Evolutionary conservation across 2,888 invertebrate genomes (phyloP).

Genomic region (Eremobia ochroleuca): DNA sequence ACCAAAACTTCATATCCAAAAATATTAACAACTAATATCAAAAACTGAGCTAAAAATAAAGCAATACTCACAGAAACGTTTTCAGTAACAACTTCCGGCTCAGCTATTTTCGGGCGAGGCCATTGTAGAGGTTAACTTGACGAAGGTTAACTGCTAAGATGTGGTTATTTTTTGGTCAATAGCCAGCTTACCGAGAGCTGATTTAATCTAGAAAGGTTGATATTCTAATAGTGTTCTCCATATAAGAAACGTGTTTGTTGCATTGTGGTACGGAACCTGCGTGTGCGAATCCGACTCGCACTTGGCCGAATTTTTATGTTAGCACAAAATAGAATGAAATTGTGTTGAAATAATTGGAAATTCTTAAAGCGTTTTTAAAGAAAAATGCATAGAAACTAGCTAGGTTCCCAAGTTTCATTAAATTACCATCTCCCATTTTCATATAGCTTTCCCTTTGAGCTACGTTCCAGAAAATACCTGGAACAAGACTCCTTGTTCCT

Average conservation of each 20-base stretch:
- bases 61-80: constrained; percentile 46
- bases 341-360: background rate
- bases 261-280: too few species aligned
- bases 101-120: constrained; percentile 45
- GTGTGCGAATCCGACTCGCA: background rate
- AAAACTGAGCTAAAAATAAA: constrained; percentile 50
- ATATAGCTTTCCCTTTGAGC: constrained; percentile 38
- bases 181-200: background rate
- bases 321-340: background rate
- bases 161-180: background rate
- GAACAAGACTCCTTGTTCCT: constrained; percentile 39
- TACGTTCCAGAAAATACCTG: constrained; percentile 36
- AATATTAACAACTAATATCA: constrained; percentile 27
- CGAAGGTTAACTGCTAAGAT: constrained; percentile 25
- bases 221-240: background rate
- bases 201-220: background rate
- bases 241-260: background rate
- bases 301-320: background rate
- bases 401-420: constrained; percentile 20
- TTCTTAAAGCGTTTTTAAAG: background rate
- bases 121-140: constrained; percentile 18
- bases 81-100: constrained; percentile 56
- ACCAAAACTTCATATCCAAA: background rate
- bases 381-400: background rate
- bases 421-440: constrained; percentile 41